Percentiles rank a stretch among this genome's conserved stretches.
Evolutionary conservation across 1,140 invertebrate genomes (phyloP).

Genomic region (Sycobia sp.): DNA sequence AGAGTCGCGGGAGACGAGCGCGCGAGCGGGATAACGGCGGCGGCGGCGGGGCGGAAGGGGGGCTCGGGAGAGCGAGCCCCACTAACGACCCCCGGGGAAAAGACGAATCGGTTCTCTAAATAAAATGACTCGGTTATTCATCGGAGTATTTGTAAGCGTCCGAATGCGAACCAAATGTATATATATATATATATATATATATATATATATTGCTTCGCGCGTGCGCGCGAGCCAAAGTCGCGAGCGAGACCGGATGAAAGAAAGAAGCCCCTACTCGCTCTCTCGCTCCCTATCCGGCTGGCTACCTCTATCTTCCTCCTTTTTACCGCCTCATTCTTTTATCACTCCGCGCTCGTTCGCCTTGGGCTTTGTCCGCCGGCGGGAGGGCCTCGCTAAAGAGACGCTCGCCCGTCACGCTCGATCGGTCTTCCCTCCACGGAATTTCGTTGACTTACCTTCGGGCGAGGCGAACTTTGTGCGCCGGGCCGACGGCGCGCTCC

Average conservation of each 20-base stretch:
- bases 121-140: slow-evolving; percentile 63
- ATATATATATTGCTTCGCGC: slow-evolving; percentile 42
- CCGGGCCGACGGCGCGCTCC: too few relatives aligned
- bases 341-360: slow-evolving; percentile 30
- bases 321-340: slow-evolving; percentile 33
- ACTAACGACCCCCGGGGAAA: slow-evolving; percentile 50
- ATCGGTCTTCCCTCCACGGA: slow-evolving; percentile 42
- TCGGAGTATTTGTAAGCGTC: slow-evolving; percentile 60
- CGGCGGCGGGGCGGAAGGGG: too few relatives aligned
- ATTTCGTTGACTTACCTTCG: slow-evolving; percentile 42
- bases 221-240: not conserved
- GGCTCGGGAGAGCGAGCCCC: not conserved
- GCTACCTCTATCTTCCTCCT: slow-evolving; percentile 17
- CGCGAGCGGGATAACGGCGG: too few relatives aligned
- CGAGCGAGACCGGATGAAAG: not conserved
- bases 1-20: not conserved
- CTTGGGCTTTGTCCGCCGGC: slow-evolving; percentile 30
- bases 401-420: slow-evolving; percentile 32
- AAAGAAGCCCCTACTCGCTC: not conserved
- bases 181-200: too few relatives aligned
- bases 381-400: slow-evolving; percentile 3
- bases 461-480: slow-evolving; percentile 39
- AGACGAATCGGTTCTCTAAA: slow-evolving; percentile 60
- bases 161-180: slow-evolving; percentile 37
- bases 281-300: too few relatives aligned